Percentiles rank a stretch among this genome's conserved stretches.
phyloP scores from a whole-genome alignment of 92 coral and sea anemone species.

The Porites lobata region DNA sequence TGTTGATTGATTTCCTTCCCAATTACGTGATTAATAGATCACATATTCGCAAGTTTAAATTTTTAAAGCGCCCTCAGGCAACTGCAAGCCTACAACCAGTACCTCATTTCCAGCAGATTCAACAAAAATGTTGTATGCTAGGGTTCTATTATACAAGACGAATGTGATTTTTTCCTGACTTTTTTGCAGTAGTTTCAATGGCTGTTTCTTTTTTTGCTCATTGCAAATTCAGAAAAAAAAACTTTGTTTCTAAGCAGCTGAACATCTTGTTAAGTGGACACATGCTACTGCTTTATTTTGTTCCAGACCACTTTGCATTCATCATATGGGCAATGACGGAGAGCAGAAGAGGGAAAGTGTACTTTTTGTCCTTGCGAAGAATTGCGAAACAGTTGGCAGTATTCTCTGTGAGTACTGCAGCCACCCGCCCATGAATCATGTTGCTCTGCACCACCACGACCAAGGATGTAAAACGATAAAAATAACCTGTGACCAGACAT shows the following conservation, averaged over 20 bases:
- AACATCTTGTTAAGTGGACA: neutral
- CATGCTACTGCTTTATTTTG: neutral
- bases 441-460: neutral
- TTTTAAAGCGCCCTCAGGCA: neutral
- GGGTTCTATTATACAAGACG: neutral
- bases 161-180: too few species aligned
- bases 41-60: too few species aligned
- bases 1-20: too few species aligned
- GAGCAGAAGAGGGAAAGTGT: conserved; percentile 23
- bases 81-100: neutral
- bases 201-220: too few species aligned
- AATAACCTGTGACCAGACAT: neutral
- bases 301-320: neutral
- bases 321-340: conserved; percentile 41
- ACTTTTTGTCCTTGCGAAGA: conserved; percentile 32
- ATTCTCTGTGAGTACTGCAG: conserved; percentile 40
- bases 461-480: conserved; percentile 16
- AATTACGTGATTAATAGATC: too few species aligned
- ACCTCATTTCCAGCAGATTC: neutral
- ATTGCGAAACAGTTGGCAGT: conserved; percentile 20
- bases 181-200: too few species aligned
- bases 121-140: neutral
- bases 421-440: conserved; percentile 40
- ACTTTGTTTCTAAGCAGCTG: too few species aligned
- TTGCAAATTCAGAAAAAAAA: too few species aligned